Conservation (phyloP, 2,797 vertebrate species). For the Alauda arvensis region DNA sequence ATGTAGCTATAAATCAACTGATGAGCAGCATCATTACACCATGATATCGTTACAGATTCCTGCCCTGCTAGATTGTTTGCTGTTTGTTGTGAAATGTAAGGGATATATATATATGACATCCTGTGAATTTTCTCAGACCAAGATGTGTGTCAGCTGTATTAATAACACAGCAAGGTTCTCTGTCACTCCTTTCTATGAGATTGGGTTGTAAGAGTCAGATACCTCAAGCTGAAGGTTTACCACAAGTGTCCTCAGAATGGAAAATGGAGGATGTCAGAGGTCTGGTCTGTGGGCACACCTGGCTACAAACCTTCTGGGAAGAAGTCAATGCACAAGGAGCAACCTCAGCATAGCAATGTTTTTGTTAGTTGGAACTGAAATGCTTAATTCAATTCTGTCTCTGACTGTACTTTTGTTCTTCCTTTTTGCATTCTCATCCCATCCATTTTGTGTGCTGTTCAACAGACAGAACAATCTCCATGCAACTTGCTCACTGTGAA, state of each 20-base stretch:
- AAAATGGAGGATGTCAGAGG: background rate
- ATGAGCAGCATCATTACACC: background rate
- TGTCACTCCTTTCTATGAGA: background rate
- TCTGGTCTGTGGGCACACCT: background rate
- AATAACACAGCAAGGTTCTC: background rate
- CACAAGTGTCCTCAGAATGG: background rate
- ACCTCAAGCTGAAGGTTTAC: background rate
- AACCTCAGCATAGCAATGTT: background rate
- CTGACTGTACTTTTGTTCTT: background rate
- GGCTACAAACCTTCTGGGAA: background rate
- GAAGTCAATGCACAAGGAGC: background rate
- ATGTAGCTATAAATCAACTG: background rate
- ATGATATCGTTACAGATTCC: background rate
- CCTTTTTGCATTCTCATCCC: background rate
- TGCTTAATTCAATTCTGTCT: background rate
- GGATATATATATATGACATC: background rate
- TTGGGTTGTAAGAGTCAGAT: background rate
- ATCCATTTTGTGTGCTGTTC: background rate
- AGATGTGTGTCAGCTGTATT: background rate
- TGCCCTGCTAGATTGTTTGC: background rate
- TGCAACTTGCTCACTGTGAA: constrained; percentile 64
- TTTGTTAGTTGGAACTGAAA: background rate
- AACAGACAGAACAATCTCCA: constrained; percentile 48
- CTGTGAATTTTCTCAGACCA: background rate
- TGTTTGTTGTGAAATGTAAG: constrained; percentile 12